Evolutionary conservation across 2,113 vertebrate genomes (phyloP).

Genomic region (Clarias gariepinus): DNA sequence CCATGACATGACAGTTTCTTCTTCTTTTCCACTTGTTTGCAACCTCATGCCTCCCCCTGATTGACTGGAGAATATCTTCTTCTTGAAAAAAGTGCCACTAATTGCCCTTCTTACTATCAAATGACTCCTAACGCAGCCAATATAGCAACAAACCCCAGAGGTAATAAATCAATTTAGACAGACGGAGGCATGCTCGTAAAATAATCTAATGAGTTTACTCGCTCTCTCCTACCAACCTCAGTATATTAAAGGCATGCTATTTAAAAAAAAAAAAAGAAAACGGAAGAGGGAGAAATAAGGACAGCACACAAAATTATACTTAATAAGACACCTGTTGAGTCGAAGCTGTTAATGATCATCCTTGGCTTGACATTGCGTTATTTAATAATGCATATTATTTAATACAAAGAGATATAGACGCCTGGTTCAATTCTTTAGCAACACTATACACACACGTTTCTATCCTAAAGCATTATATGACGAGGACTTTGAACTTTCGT

Average conservation of each 20-base stretch:
- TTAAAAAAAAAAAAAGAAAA: conserved; percentile 8
- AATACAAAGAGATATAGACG: neutral
- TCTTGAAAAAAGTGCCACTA: conserved; percentile 32
- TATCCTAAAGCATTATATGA: neutral
- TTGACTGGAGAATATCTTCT: conserved; percentile 39
- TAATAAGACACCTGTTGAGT: conserved; percentile 13
- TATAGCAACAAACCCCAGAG: conserved; percentile 32
- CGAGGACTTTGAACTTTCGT: too few species aligned
- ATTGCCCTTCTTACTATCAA: conserved; percentile 42
- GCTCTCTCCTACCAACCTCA: conserved; percentile 20
- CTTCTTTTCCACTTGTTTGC: neutral
- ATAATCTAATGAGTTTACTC: conserved; percentile 41
- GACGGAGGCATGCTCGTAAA: conserved; percentile 23
- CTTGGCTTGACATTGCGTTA: neutral
- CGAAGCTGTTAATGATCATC: neutral
- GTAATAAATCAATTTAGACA: conserved; percentile 46
- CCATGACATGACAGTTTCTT: neutral
- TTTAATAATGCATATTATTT: neutral
- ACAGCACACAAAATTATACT: neutral
- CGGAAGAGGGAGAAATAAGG: neutral
- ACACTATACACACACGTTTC: neutral
- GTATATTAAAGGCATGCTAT: conserved; percentile 34
- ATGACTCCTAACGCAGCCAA: conserved; percentile 34
- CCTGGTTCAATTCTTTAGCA: neutral
- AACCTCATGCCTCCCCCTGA: conserved; percentile 2